Percentiles rank a stretch among this genome's conserved stretches.
These are phyloP conservation scores for Mus caroli DNA, from an alignment of 2,797 vertebrate genomes.

Conservation along the genomic window DNA sequence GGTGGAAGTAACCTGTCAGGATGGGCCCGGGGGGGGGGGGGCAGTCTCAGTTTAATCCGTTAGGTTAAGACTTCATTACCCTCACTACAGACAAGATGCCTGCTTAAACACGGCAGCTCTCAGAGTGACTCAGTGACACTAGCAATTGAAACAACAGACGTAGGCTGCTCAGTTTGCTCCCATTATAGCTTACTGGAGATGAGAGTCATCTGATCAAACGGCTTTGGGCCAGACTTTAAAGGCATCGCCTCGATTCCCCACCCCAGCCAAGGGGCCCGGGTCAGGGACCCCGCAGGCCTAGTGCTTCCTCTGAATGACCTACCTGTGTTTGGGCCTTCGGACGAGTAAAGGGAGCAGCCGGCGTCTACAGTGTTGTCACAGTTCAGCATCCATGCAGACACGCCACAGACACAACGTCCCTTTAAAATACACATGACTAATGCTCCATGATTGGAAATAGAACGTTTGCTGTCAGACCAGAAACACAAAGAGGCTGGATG, in stretches of 20 bases:
- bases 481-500: not conserved
- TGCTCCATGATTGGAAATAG: not conserved
- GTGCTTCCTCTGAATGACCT: conserved; percentile 50
- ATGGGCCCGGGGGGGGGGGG: conserved; percentile 60
- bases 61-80: conserved; percentile 19
- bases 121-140: conserved; percentile 57
- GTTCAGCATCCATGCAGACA: conserved; percentile 10
- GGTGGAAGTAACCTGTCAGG: conserved; percentile 58
- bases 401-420: not conserved
- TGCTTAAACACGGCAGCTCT: conserved; percentile 39
- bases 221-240: conserved; percentile 21
- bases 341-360: not conserved
- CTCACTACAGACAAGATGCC: conserved; percentile 45
- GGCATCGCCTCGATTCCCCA: not conserved
- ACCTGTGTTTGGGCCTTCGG: not conserved
- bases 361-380: not conserved
- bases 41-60: conserved; percentile 69
- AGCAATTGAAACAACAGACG: conserved; percentile 28
- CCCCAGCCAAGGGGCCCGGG: not conserved
- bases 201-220: not conserved
- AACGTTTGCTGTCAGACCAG: conserved; percentile 14
- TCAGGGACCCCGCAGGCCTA: not conserved
- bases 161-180: conserved; percentile 3
- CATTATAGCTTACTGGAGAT: not conserved
- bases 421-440: not conserved